A percentile compares a stretch with the other conserved stretches of the same genome.
Conservation (phyloP, 2,888 invertebrate species). For the Drosophila paramelanica region DNA sequence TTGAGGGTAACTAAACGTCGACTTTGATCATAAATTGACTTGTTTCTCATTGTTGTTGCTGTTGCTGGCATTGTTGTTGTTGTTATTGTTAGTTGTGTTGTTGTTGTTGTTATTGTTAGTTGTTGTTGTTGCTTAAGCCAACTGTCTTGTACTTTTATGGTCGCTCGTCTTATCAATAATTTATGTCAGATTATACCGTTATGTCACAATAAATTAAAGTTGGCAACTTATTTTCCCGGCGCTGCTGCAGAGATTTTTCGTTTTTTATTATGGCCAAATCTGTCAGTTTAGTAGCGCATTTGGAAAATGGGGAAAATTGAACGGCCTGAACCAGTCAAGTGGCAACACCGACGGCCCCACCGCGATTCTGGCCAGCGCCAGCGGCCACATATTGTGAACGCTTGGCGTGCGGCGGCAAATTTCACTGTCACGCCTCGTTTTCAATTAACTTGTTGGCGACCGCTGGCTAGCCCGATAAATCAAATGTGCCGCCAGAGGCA, state of each 20-base stretch:
- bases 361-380: conserved; percentile 2
- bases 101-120: too few species aligned
- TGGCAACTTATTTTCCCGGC: conserved; percentile 82
- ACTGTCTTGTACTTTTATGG: conserved; percentile 81
- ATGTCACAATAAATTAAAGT: conserved; percentile 84
- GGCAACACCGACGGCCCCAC: conserved; percentile 33
- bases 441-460: conserved; percentile 78
- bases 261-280: conserved; percentile 80
- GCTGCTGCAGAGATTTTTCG: conserved; percentile 34
- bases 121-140: conserved; percentile 65
- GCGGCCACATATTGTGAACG: conserved; percentile 3
- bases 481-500: conserved; percentile 58
- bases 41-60: conserved; percentile 21
- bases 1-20: conserved; percentile 38
- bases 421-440: conserved; percentile 80
- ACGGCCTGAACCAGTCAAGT: conserved; percentile 23
- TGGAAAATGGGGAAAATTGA: conserved; percentile 70
- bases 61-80: conserved; percentile 22
- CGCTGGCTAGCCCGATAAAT: conserved; percentile 67
- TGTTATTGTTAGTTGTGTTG: conserved; percentile 12
- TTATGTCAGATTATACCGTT: conserved; percentile 84
- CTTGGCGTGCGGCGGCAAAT: conserved; percentile 77
- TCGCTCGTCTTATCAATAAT: conserved; percentile 83
- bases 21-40: not conserved
- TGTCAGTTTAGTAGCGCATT: conserved; percentile 81